These are phyloP conservation scores for Uria aalge DNA, from an alignment of 2,113 vertebrate genomes.

Conservation along the genomic window DNA sequence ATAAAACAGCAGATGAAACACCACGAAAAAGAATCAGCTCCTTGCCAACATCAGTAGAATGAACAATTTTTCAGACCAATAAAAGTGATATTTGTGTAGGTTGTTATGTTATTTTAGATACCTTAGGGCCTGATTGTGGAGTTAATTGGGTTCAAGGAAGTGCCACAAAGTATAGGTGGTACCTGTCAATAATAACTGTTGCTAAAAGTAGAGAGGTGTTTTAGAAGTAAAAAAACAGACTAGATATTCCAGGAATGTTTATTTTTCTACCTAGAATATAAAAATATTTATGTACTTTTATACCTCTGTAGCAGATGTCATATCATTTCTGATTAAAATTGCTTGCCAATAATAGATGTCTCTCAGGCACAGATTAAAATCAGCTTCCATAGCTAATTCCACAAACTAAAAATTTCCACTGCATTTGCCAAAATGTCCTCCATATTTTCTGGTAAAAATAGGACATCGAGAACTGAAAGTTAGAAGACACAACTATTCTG, in stretches of 20 bases:
- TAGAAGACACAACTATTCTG: neutral
- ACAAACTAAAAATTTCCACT: neutral
- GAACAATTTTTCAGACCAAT: neutral
- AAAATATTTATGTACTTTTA: slow-evolving; percentile 20
- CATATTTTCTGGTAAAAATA: neutral
- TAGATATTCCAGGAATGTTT: neutral
- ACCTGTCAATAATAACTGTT: slow-evolving; percentile 18
- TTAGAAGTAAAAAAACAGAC: neutral
- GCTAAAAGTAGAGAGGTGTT: neutral
- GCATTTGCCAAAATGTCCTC: neutral
- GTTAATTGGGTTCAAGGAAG: slow-evolving; percentile 12
- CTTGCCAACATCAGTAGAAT: neutral
- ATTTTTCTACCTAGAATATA: slow-evolving; percentile 8
- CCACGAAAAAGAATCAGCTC: neutral
- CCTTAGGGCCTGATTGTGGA: neutral
- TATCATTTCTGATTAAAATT: slow-evolving; percentile 8
- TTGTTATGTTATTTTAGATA: neutral
- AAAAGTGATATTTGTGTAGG: neutral
- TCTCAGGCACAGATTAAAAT: neutral
- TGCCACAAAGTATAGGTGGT: neutral
- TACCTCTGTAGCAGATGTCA: neutral
- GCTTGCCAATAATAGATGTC: neutral
- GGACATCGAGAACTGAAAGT: neutral
- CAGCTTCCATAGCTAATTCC: neutral
- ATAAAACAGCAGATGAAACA: neutral